phyloP scores from a whole-genome alignment of 2,113 vertebrate species.

The Prochilodus magdalenae region DNA sequence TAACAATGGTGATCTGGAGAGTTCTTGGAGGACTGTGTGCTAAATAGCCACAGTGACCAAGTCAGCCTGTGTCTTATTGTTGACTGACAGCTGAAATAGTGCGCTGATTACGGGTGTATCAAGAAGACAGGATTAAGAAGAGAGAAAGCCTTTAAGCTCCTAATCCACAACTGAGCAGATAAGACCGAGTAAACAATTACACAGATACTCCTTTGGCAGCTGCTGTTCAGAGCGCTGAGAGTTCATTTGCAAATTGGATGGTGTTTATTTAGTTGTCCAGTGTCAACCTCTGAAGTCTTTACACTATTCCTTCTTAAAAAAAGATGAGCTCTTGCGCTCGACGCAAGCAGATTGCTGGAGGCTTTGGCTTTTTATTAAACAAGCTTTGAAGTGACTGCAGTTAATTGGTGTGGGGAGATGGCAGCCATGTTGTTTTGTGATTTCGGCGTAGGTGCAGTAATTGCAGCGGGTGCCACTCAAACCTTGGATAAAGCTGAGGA shows the following conservation, averaged over 20 bases:
- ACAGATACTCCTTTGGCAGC: constrained; percentile 21
- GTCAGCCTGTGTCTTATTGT: constrained; percentile 30
- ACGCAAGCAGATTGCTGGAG: background rate
- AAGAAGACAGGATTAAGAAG: constrained; percentile 52
- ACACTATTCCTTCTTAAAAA: background rate
- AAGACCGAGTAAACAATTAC: constrained; percentile 54
- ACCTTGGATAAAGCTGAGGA: constrained; percentile 25
- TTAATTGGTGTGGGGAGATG: constrained; percentile 26
- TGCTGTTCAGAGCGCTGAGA: constrained; percentile 11
- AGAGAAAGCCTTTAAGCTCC: constrained; percentile 44
- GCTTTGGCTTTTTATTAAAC: constrained; percentile 29
- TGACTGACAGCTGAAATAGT: constrained; percentile 38
- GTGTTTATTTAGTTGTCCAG: constrained; percentile 35
- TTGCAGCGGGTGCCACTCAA: constrained; percentile 30
- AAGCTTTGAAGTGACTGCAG: constrained; percentile 25
- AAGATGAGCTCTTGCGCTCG: background rate
- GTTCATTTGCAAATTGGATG: constrained; percentile 35
- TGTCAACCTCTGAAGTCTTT: constrained; percentile 22
- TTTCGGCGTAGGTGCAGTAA: constrained; percentile 33
- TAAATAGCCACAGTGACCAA: background rate
- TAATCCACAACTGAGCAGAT: constrained; percentile 56
- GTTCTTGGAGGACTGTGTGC: background rate
- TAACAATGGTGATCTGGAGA: background rate
- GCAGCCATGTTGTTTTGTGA: constrained; percentile 35
- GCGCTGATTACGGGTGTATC: constrained; percentile 36